A percentile compares a stretch with the other conserved stretches of the same genome.
Conservation (phyloP, 2,113 vertebrate genomes). For the Danio rerio region DNA sequence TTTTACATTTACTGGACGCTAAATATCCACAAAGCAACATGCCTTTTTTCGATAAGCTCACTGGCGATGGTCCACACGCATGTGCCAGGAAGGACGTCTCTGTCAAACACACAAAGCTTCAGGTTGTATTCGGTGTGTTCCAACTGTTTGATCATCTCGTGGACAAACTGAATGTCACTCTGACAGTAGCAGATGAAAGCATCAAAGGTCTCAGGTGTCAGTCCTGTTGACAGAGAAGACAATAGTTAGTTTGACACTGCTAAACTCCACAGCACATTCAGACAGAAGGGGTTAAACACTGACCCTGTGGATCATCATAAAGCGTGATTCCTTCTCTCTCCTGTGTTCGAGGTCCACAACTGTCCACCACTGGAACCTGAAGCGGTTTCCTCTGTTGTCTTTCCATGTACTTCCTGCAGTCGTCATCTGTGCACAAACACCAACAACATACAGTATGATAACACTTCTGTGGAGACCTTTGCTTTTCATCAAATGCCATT, state of each 20-base stretch:
- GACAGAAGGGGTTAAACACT: not conserved
- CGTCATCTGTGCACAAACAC: slow-evolving; percentile 74
- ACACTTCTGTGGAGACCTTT: not conserved
- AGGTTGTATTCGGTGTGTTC: slow-evolving; percentile 87
- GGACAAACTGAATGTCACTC: slow-evolving; percentile 90
- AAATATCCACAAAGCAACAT: no score
- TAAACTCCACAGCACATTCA: not conserved
- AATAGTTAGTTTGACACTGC: not conserved
- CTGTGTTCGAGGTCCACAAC: slow-evolving; percentile 75
- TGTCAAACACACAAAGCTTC: slow-evolving; percentile 94
- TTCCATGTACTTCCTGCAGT: slow-evolving; percentile 82
- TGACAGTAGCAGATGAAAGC: slow-evolving; percentile 98
- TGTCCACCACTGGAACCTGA: slow-evolving; percentile 89
- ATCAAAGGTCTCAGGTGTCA: slow-evolving; percentile 85
- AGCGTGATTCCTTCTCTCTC: slow-evolving; percentile 83
- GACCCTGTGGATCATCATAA: slow-evolving; percentile 69
- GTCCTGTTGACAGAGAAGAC: slow-evolving; percentile 69
- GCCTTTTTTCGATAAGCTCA: slow-evolving; percentile 92
- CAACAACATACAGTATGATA: not conserved
- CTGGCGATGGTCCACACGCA: slow-evolving; percentile 96
- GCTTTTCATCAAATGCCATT: not conserved
- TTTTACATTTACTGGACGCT: no score
- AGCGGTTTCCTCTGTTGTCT: slow-evolving; percentile 79
- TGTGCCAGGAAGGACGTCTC: slow-evolving; percentile 92
- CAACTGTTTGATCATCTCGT: slow-evolving; percentile 92